phyloP scores from a whole-genome alignment of 2,888 invertebrate species.

The Machimus atricapillus region DNA sequence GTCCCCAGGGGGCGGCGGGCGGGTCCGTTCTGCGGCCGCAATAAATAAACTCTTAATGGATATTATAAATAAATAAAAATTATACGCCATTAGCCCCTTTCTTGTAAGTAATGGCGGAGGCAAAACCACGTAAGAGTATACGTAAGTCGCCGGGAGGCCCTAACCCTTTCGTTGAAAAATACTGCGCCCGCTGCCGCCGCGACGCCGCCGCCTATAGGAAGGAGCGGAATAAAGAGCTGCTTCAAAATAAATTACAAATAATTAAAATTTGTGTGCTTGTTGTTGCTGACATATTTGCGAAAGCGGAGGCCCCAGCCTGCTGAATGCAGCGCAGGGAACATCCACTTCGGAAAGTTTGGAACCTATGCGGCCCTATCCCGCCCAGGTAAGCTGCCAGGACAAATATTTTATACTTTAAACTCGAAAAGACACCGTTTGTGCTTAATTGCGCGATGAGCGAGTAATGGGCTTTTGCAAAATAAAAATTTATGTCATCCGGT shows the following conservation, averaged over 20 bases:
- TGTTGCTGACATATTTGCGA: constrained; percentile 44
- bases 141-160: neutral
- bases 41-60: constrained; percentile 47
- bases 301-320: neutral
- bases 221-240: constrained; percentile 40
- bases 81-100: constrained; percentile 43
- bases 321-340: neutral
- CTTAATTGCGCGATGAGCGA: constrained; percentile 61
- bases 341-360: constrained; percentile 25
- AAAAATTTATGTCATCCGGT: constrained; percentile 35
- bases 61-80: constrained; percentile 47
- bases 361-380: neutral
- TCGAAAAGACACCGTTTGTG: constrained; percentile 56
- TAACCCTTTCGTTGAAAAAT: constrained; percentile 29
- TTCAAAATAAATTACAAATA: constrained; percentile 48
- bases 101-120: constrained; percentile 8
- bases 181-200: neutral
- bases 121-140: constrained; percentile 24
- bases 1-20: constrained; percentile 40
- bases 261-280: constrained; percentile 47
- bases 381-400: constrained; percentile 21
- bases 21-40: constrained; percentile 16
- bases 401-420: constrained; percentile 47
- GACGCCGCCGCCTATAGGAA: neutral
- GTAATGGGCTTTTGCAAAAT: constrained; percentile 52